Percentiles rank a stretch among this genome's conserved stretches.
Conservation (phyloP, 2,888 invertebrate species). For the Zele albiditarsus region DNA sequence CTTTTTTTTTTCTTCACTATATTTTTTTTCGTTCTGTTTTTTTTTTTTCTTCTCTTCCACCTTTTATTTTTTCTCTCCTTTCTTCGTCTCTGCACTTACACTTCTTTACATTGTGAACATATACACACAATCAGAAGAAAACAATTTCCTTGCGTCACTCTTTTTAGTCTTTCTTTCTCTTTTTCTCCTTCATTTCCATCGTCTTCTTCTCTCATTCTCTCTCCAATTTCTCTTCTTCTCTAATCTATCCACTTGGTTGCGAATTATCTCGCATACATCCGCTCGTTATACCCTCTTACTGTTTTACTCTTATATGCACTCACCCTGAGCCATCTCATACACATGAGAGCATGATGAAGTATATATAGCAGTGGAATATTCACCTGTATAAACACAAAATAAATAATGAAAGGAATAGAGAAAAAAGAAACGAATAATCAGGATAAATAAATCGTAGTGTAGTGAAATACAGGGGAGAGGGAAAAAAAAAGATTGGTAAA, state of each 20-base stretch:
- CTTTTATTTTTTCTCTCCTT: not conserved
- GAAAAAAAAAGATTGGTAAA: not conserved
- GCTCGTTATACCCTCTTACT: not conserved
- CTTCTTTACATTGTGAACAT: constrained; percentile 23
- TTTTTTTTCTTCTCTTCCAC: not conserved
- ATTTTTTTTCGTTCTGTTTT: constrained; percentile 22
- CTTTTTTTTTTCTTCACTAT: constrained; percentile 38
- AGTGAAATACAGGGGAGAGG: not conserved
- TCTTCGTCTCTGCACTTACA: constrained; percentile 12
- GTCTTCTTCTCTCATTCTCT: not conserved
- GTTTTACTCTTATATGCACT: not conserved
- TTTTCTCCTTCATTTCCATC: constrained; percentile 4
- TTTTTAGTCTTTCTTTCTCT: constrained; percentile 5
- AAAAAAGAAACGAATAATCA: not conserved
- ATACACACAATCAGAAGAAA: constrained; percentile 19
- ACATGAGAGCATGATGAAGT: not conserved
- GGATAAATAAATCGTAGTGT: not conserved
- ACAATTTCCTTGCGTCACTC: constrained; percentile 24
- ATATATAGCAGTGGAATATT: not conserved
- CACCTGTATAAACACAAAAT: too few relatives aligned
- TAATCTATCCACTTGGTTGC: not conserved
- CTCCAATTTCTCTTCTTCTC: not conserved
- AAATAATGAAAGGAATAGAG: not conserved
- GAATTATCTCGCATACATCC: constrained; percentile 11
- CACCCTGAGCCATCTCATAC: not conserved